Conservation (phyloP, 2,113 vertebrate species). For the Tor tambroides region DNA sequence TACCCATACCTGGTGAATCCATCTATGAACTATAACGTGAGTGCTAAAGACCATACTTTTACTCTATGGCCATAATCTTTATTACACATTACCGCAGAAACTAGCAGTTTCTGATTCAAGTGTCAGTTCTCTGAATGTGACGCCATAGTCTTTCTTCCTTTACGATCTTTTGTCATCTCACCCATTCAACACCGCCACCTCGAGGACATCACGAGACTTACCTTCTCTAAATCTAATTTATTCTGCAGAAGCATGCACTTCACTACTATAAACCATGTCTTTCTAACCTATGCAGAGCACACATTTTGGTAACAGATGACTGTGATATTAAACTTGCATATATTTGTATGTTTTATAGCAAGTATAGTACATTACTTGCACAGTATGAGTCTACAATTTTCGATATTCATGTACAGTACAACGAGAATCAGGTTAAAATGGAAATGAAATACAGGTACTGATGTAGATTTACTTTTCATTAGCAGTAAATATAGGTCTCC, state of each 20-base stretch:
- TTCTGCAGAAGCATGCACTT: not conserved
- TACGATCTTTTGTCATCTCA: not conserved
- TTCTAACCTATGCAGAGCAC: not conserved
- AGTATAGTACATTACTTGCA: not conserved
- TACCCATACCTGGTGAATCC: slow-evolving; percentile 16
- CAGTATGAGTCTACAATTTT: not conserved
- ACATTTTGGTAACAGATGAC: not conserved
- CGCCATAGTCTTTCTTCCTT: not conserved
- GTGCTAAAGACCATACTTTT: not conserved
- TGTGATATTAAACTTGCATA: not conserved
- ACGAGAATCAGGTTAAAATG: not conserved
- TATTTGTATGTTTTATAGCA: not conserved
- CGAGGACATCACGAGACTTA: not conserved
- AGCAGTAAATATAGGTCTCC: not conserved
- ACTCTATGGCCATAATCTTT: not conserved
- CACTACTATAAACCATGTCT: not conserved
- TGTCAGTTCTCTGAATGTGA: not conserved
- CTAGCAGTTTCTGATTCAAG: not conserved
- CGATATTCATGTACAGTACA: not conserved
- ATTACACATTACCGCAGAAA: not conserved
- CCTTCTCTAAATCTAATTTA: not conserved
- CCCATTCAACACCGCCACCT: slow-evolving; percentile 36
- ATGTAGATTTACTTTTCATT: not conserved
- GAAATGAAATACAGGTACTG: not conserved
- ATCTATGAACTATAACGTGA: not conserved